These are phyloP conservation scores for Cherax quadricarinatus DNA, from an alignment of 1,140 invertebrate genomes.

Conservation along the genomic window DNA sequence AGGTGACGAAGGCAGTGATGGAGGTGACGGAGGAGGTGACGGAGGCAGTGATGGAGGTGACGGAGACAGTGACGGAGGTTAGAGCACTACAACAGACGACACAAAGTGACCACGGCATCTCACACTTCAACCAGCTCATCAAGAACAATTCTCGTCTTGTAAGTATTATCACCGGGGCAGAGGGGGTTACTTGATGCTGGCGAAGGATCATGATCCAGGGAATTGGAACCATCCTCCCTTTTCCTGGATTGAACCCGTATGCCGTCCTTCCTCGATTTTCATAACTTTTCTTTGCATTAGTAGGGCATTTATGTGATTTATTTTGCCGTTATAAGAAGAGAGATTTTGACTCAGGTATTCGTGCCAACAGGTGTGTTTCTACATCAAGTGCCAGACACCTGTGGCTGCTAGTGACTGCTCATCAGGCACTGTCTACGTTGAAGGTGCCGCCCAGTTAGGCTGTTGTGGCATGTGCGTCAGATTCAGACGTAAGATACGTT, in stretches of 20 bases:
- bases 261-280: too few relatives aligned
- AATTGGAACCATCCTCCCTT: too few relatives aligned
- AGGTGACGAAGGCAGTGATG: not conserved
- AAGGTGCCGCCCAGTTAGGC: constrained; percentile 28
- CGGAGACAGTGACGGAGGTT: too few relatives aligned
- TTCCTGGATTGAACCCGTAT: too few relatives aligned
- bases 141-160: not conserved
- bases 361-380: constrained; percentile 14
- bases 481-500: constrained; percentile 32
- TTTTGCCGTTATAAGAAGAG: too few relatives aligned
- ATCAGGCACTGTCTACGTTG: not conserved
- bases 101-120: not conserved
- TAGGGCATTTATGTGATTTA: too few relatives aligned
- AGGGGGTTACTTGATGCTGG: too few relatives aligned
- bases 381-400: constrained; percentile 9
- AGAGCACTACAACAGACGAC: not conserved
- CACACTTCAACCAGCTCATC: not conserved
- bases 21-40: not conserved
- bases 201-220: too few relatives aligned
- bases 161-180: too few relatives aligned
- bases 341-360: not conserved
- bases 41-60: not conserved
- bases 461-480: constrained; percentile 49
- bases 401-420: not conserved
- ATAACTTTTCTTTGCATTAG: too few relatives aligned